These are phyloP conservation scores for Oreochromis grahami DNA, from an alignment of 2,797 vertebrate genomes.

Conservation along the genomic window DNA sequence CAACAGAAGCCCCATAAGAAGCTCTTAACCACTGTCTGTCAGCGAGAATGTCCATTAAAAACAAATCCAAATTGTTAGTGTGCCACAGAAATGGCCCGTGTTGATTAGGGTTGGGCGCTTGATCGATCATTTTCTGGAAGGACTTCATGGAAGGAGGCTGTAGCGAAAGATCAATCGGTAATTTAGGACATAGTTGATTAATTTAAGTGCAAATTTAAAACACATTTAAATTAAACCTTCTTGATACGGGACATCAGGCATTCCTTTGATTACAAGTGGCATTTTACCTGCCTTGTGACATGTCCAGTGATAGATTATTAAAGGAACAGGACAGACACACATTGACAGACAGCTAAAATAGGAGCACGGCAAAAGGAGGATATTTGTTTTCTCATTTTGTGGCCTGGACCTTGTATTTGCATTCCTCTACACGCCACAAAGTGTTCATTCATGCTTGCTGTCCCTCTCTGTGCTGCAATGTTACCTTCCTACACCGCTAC, in stretches of 20 bases:
- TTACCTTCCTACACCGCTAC: slow-evolving; percentile 18
- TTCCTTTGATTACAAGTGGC: not conserved
- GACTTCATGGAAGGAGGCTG: not conserved
- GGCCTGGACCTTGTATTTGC: slow-evolving; percentile 72
- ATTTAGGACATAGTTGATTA: not conserved
- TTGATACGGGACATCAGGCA: not conserved
- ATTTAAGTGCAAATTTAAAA: not conserved
- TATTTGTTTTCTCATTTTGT: slow-evolving; percentile 78
- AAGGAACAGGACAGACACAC: slow-evolving; percentile 28
- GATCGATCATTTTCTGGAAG: not conserved
- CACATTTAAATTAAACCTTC: not conserved
- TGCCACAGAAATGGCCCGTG: not conserved
- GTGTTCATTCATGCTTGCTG: slow-evolving; percentile 65
- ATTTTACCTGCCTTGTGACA: slow-evolving; percentile 21
- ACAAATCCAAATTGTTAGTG: not conserved
- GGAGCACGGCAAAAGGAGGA: slow-evolving; percentile 46
- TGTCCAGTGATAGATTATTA: slow-evolving; percentile 28
- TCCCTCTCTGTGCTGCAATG: slow-evolving; percentile 24
- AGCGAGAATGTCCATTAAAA: not conserved
- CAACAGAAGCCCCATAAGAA: slow-evolving; percentile 32
- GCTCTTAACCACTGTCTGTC: slow-evolving; percentile 23
- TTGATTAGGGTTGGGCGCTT: not conserved
- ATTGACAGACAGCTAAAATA: slow-evolving; percentile 60
- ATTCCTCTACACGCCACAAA: slow-evolving; percentile 64
- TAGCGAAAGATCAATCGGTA: not conserved